Evolutionary conservation across 2,888 invertebrate species (phyloP).

Genomic region (Callyntrura sp.): DNA sequence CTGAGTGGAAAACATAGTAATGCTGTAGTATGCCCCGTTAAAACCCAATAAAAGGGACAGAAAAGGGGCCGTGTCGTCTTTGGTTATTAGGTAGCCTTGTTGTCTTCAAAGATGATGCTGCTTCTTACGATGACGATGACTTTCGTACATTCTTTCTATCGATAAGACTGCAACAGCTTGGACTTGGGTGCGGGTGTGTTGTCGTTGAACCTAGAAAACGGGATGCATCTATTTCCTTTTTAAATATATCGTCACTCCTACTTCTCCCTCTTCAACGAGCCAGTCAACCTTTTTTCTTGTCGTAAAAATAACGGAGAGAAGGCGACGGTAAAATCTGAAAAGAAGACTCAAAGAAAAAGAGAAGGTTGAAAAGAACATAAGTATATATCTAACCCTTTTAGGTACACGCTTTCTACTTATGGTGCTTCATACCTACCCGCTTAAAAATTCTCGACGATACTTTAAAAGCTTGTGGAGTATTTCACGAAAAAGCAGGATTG

Average conservation of each 20-base stretch:
- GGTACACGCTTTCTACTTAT: not conserved
- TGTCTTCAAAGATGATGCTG: conserved; percentile 23
- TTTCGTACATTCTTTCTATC: not conserved
- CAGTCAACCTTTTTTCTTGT: conserved; percentile 16
- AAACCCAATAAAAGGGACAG: conserved; percentile 9
- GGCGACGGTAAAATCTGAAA: not conserved
- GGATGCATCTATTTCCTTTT: conserved; percentile 59
- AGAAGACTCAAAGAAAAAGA: not conserved
- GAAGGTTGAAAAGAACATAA: not conserved
- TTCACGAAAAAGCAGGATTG: not conserved
- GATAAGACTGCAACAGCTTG: too few species aligned
- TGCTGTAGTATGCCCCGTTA: conserved; percentile 22
- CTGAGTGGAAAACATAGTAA: not conserved
- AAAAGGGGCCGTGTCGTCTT: conserved; percentile 2
- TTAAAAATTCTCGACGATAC: not conserved
- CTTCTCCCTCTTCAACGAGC: too few species aligned
- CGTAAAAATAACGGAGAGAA: not conserved
- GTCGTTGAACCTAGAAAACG: conserved; percentile 36
- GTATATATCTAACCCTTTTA: too few species aligned
- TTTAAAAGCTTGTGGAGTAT: not conserved
- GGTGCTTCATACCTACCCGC: not conserved
- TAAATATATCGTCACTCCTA: conserved; percentile 41
- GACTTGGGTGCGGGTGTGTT: not conserved
- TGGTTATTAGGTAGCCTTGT: conserved; percentile 19
- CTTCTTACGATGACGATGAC: not conserved